These are phyloP conservation scores for Papilio protenor DNA, from an alignment of 2,888 invertebrate species.

Conservation along the genomic window DNA sequence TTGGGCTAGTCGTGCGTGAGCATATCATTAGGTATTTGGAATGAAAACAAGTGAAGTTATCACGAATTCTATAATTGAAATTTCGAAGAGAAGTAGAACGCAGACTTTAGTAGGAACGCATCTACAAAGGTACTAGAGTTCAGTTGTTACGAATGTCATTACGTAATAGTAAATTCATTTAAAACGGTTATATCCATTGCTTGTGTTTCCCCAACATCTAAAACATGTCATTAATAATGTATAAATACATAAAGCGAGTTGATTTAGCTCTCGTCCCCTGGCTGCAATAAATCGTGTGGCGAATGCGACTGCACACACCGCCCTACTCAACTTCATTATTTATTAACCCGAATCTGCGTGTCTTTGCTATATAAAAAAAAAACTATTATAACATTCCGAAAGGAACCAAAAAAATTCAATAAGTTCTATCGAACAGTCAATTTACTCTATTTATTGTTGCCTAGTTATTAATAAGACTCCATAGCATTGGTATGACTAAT, in stretches of 20 bases:
- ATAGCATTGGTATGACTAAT: no score
- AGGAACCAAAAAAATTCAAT: no score
- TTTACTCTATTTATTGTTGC: no score
- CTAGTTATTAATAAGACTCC: no score
- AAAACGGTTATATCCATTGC: background rate
- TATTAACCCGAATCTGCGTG: conserved; percentile 21
- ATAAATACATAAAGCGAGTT: background rate
- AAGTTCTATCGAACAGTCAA: no score
- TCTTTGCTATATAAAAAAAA: background rate
- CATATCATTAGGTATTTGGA: no score
- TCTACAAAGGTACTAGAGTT: background rate
- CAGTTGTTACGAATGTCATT: background rate
- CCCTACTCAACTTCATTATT: conserved; percentile 28
- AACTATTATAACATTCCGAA: background rate
- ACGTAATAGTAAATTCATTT: background rate
- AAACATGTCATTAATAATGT: conserved; percentile 15
- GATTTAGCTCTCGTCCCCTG: conserved; percentile 11
- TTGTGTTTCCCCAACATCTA: background rate
- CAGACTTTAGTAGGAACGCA: background rate
- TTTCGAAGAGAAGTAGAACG: no score
- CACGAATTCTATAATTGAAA: no score
- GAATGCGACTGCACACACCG: background rate
- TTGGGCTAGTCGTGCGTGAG: no score
- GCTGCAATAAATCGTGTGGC: conserved; percentile 26
- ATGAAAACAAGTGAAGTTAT: no score